Evolutionary conservation across 2,113 vertebrate species (phyloP).

Genomic region (Forbesichthys agassizii): DNA sequence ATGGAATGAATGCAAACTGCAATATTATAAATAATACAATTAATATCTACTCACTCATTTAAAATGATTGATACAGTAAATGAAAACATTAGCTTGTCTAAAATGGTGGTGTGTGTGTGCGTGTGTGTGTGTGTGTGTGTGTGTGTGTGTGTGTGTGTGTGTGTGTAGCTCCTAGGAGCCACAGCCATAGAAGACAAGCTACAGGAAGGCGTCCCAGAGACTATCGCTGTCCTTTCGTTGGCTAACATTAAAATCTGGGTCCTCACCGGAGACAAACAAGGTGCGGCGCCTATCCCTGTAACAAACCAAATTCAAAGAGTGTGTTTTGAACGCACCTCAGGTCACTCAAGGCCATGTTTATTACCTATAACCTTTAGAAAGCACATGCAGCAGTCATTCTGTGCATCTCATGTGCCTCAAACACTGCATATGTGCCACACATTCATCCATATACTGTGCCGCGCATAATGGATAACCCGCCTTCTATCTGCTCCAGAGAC

Average conservation of each 20-base stretch:
- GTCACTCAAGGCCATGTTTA: too few relatives aligned
- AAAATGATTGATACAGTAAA: too few relatives aligned
- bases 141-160: constrained; percentile 4
- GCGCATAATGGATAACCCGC: background rate
- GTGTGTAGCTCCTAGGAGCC: constrained; percentile 84
- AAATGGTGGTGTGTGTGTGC: constrained; percentile 3
- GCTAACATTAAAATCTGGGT: constrained; percentile 98
- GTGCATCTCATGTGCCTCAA: too few relatives aligned
- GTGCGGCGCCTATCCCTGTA: constrained; percentile 62
- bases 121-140: background rate
- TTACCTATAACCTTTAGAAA: too few relatives aligned
- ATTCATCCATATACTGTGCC: too few relatives aligned
- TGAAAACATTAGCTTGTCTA: too few relatives aligned
- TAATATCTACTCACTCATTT: too few relatives aligned
- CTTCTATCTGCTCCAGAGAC: constrained; percentile 78
- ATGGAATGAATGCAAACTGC: too few relatives aligned
- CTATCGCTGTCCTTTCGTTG: constrained; percentile 87
- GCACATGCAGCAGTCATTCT: background rate
- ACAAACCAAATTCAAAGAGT: too few relatives aligned
- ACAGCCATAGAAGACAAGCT: constrained; percentile 95
- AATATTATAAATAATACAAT: too few relatives aligned
- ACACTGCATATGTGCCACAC: too few relatives aligned
- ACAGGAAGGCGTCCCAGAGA: constrained; percentile 92
- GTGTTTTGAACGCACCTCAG: too few relatives aligned
- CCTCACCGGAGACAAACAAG: constrained; percentile 94